Percentiles rank a stretch among this genome's conserved stretches.
These are phyloP conservation scores for Zaprionus davidi DNA, from an alignment of 1,140 invertebrate genomes.

Conservation along the genomic window DNA sequence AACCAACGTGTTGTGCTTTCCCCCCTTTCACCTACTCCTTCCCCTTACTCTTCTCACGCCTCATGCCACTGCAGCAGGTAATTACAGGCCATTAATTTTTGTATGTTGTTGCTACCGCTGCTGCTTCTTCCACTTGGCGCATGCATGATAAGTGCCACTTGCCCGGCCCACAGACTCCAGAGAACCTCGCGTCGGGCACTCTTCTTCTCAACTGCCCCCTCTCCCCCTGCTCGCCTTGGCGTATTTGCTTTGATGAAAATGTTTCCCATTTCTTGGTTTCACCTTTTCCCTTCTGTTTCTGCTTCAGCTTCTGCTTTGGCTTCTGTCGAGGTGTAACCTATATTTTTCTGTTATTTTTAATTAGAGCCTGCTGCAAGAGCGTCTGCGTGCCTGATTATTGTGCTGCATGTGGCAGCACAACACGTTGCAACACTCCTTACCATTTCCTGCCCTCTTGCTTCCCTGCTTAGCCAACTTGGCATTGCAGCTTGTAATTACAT, in stretches of 20 bases:
- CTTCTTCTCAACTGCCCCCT: neutral
- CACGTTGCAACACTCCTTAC: slow-evolving; percentile 4
- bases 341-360: slow-evolving; percentile 67
- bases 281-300: neutral
- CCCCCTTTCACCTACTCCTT: neutral
- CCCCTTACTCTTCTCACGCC: neutral
- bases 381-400: slow-evolving; percentile 44
- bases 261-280: slow-evolving; percentile 44
- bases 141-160: slow-evolving; percentile 72
- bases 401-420: slow-evolving; percentile 43
- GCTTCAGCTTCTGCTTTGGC: slow-evolving; percentile 15
- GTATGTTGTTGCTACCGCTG: slow-evolving; percentile 32
- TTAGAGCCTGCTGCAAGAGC: slow-evolving; percentile 43
- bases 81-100: slow-evolving; percentile 72
- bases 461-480: slow-evolving; percentile 14
- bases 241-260: slow-evolving; percentile 53
- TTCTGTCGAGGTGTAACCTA: slow-evolving; percentile 66
- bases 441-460: no score
- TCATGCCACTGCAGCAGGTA: slow-evolving; percentile 52
- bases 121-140: slow-evolving; percentile 60
- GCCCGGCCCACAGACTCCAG: slow-evolving; percentile 45
- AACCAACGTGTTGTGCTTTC: slow-evolving; percentile 6
- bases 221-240: slow-evolving; percentile 9
- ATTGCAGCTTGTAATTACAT: slow-evolving; percentile 55
- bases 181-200: neutral